Evolutionary conservation across 2,113 vertebrate genomes (phyloP), one percentile per base, ranked within the genome.

Genomic region (Rhadina sibilatrix): DNA sequence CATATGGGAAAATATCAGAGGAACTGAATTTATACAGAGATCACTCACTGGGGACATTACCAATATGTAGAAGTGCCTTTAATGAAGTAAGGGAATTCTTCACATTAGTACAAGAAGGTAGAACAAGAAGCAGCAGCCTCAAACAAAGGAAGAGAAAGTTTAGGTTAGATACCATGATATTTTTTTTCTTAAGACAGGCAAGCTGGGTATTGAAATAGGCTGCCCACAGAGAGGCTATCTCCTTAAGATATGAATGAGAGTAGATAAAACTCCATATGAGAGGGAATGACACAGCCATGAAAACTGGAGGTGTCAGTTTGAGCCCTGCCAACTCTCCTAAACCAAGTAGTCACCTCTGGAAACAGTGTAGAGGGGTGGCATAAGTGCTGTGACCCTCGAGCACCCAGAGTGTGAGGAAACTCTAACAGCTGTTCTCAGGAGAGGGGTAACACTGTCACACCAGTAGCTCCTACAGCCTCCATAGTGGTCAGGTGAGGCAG

Each of bases 41-140:
- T 93, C 94, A 94, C 90, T 94, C 96, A 75, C 92, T 71, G 56
- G 96, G 92, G 90, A 96, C 88, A 76, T 96, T 96, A 87, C 65
- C 83, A 90, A 84, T 93, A 94, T 96, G 96, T 90, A 93, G 83
- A 87, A 96, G 92, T 89, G 61, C 12, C 5, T 92, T 97, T 96
- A 97, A 96, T 95, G 93, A 97, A 96, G 90, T 69, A 80, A 96
- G 96, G 92, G 92, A 97, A 94, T 96, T 93, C 90, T 96, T 93
- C 96, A 96, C 96, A 92, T 87, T 83, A 93, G 77, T 96, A 96
- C 90, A 97, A 96, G 93, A 83, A 92, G 94, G 94, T 96, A 96
- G 92, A 97, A 97, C 90, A 96, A 96, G 96, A 92, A 94, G 95
- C 60, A 90, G 96, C 69, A 92, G 92, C 61, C 69, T 96, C 85